phyloP scores from a whole-genome alignment of 2,797 vertebrate species.

The Ptychadena robeensis region DNA sequence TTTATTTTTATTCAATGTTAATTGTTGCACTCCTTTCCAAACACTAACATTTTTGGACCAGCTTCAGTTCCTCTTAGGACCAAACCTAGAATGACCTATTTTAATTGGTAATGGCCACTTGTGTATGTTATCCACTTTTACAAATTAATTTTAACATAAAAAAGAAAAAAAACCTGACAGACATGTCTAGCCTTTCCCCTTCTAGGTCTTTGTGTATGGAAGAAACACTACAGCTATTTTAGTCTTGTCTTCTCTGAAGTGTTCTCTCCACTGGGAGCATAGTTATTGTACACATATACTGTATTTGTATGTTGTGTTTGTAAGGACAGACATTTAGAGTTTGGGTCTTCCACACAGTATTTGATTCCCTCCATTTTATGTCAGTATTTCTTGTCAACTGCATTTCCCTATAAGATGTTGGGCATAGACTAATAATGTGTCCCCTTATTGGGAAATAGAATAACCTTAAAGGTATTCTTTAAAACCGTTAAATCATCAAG shows the following conservation, averaged over 20 bases:
- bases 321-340: slow-evolving; percentile 41
- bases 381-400: slow-evolving; percentile 52
- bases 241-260: slow-evolving; percentile 4
- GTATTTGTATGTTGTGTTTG: slow-evolving; percentile 41
- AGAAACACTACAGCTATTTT: slow-evolving; percentile 29
- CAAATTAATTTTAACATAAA: slow-evolving; percentile 10
- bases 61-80: slow-evolving; percentile 36
- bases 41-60: not conserved
- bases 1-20: not conserved
- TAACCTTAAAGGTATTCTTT: slow-evolving; percentile 45
- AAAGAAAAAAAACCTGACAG: not conserved
- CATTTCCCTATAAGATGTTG: slow-evolving; percentile 16
- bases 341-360: slow-evolving; percentile 53
- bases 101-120: slow-evolving; percentile 1
- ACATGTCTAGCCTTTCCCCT: not conserved
- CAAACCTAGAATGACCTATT: slow-evolving; percentile 34
- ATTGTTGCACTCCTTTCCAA: slow-evolving; percentile 21
- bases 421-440: slow-evolving; percentile 18
- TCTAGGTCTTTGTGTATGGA: not conserved
- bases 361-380: slow-evolving; percentile 49
- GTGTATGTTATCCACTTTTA: slow-evolving; percentile 23
- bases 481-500: slow-evolving; percentile 26
- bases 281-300: slow-evolving; percentile 39
- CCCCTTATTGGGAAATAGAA: slow-evolving; percentile 1
- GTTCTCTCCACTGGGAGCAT: not conserved